These are phyloP conservation scores for Brachionus plicatilis DNA, from an alignment of 1,140 invertebrate species.

Conservation along the genomic window DNA sequence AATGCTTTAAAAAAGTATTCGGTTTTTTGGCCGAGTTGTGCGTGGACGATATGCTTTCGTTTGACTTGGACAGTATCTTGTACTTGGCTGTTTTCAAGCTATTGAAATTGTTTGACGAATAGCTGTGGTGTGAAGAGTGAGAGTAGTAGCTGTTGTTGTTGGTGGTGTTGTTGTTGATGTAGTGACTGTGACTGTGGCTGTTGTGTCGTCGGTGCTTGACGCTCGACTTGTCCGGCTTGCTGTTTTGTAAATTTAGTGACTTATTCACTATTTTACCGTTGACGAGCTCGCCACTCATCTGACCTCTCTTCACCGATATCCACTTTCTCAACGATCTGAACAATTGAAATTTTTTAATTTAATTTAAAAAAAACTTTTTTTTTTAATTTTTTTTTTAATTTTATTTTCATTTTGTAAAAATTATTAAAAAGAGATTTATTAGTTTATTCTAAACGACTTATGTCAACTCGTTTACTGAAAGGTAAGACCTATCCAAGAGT, in stretches of 20 bases:
- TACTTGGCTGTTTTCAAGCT: slow-evolving; percentile 2
- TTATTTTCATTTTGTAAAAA: too few species aligned
- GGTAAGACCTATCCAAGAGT: too few species aligned
- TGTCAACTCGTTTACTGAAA: too few species aligned
- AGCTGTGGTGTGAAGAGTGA: not conserved
- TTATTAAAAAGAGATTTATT: too few species aligned
- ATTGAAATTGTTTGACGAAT: slow-evolving; percentile 2
- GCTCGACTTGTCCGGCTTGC: not conserved
- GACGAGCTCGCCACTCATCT: slow-evolving; percentile 13
- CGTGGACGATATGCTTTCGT: not conserved
- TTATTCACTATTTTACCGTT: slow-evolving; percentile 39
- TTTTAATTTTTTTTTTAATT: too few species aligned
- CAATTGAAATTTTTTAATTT: not conserved
- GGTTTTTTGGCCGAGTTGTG: slow-evolving; percentile 14
- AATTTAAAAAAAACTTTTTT: too few species aligned
- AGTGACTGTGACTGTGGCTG: not conserved
- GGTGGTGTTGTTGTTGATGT: not conserved
- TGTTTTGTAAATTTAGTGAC: slow-evolving; percentile 14
- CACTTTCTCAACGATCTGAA: not conserved
- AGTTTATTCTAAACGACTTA: too few species aligned
- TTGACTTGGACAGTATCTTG: slow-evolving; percentile 23
- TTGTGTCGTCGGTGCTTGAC: slow-evolving; percentile 17
- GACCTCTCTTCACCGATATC: slow-evolving; percentile 37
- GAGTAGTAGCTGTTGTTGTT: not conserved
- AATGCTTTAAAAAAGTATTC: slow-evolving; percentile 1